Base-by-base conservation (phyloP, 64 coral and sea anemone genomes). In the Dendronephthya gigantea region DNA sequence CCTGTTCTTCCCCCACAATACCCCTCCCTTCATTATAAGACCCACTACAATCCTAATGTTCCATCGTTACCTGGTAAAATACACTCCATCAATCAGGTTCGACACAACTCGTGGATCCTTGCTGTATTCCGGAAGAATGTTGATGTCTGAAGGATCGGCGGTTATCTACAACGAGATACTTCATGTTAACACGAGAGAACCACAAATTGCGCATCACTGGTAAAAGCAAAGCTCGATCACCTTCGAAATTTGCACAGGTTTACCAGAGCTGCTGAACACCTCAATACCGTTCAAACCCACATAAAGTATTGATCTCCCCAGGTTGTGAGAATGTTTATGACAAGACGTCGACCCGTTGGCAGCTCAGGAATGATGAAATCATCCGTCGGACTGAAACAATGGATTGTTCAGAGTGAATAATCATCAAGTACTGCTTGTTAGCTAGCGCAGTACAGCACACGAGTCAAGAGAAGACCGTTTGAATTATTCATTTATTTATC, bases 201-300 rank as follows among this genome's bases (percentile, higher is more conserved):
- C 16, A 33, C 0, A 29, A 31, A 48, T 11, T 8, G 41, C 17
- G 15, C 37, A 17, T 68, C n/a, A n/a, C n/a, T n/a, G n/a, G n/a
- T n/a, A n/a, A n/a, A n/a, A n/a, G n/a, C n/a, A n/a, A n/a, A n/a
- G n/a, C n/a, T n/a, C n/a, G n/a, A n/a, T n/a, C n/a, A n/a, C 95
- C 87, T 93, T 87, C 33, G 84, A 22, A 59, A 98, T 90, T 85
- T 98, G 87, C 7, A 92, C 95, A 48, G 95, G 95, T 48, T 89
- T 89, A 14, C 95, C 95, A 83, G 75, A 68, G 37, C 91, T 92
- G 5, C 87, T 93, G 39, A 93, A 98, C 41, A 98, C 87, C 38
- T 98, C 95, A 50, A 98, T 98, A 9, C 95, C 95, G 82, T 98
- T 98, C 13, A 98, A 89, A 15, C 95, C 95, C 1, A 98, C 90